These are phyloP conservation scores for Laupala kohalensis DNA, from an alignment of 1,140 invertebrate species.

Conservation along the genomic window DNA sequence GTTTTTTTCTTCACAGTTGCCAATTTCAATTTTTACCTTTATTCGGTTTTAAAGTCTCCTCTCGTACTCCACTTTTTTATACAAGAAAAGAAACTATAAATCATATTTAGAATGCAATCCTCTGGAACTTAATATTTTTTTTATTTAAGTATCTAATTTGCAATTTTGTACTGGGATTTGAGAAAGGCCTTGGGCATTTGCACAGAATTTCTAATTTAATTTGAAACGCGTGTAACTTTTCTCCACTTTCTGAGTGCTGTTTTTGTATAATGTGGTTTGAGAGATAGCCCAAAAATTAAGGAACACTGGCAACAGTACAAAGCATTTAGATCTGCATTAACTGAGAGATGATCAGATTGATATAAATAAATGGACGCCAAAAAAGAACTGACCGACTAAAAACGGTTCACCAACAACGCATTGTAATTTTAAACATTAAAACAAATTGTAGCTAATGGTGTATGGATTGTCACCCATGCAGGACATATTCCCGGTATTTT, in stretches of 20 bases:
- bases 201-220: neutral
- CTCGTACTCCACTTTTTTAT: neutral
- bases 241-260: neutral
- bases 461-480: neutral
- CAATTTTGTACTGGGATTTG: neutral
- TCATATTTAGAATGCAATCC: neutral
- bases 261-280: neutral
- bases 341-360: neutral
- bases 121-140: neutral
- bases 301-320: neutral
- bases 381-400: neutral
- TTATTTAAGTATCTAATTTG: neutral
- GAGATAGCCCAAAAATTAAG: too few relatives aligned
- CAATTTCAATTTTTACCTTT: too few relatives aligned
- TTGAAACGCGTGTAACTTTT: neutral
- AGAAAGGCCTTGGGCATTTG: neutral
- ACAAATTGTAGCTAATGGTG: neutral
- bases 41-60: neutral
- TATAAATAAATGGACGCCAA: neutral
- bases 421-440: neutral
- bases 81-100: neutral
- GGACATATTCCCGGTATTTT: neutral
- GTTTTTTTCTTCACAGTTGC: too few relatives aligned
- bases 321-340: neutral
- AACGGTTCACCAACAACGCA: neutral